Conservation (phyloP, 2,113 vertebrate genomes). For the Coracopsis vasa region DNA sequence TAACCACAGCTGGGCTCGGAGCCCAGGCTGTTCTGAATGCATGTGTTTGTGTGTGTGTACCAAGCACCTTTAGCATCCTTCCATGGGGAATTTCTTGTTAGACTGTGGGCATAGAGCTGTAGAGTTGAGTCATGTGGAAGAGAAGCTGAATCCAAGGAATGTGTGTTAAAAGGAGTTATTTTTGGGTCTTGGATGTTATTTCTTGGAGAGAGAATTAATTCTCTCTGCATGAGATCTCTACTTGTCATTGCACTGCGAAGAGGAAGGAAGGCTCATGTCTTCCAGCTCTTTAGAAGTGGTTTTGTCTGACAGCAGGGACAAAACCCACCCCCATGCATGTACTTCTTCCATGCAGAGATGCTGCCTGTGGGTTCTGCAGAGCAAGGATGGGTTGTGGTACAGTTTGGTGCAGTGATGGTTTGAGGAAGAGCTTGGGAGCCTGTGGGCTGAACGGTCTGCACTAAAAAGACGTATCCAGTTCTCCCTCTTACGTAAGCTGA, state of each 20-base stretch:
- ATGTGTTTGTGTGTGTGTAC: no score
- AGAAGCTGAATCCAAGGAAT: not conserved
- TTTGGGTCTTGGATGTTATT: no score
- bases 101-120: not conserved
- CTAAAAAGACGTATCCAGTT: not conserved
- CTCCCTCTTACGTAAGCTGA: not conserved
- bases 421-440: not conserved
- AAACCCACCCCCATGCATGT: no score
- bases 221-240: not conserved
- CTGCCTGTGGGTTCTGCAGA: not conserved
- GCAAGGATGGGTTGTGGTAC: not conserved
- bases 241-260: not conserved
- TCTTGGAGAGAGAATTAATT: not conserved
- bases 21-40: no score
- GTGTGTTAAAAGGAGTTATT: not conserved
- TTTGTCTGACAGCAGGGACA: not conserved
- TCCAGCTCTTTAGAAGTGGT: not conserved
- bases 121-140: not conserved
- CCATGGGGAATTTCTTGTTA: not conserved
- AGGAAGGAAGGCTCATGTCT: not conserved
- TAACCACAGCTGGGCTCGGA: accelerated
- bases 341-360: not conserved
- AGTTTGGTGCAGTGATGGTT: not conserved
- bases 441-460: not conserved
- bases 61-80: not conserved